Evolutionary conservation across 2,888 invertebrate genomes (phyloP).

Genomic region (Eugnorisma glareosa): DNA sequence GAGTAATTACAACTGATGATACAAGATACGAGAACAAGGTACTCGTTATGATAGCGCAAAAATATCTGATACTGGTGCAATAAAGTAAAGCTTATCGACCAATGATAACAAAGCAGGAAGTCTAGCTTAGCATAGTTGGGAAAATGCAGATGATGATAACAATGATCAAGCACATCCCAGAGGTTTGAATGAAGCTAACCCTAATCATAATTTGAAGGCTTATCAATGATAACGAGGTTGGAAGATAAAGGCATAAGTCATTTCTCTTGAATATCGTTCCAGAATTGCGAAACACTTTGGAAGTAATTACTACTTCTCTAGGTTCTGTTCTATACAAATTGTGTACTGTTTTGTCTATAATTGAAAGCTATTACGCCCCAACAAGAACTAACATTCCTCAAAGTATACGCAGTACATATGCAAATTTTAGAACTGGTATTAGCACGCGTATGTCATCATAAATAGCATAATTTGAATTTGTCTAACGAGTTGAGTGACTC

Average conservation of each 20-base stretch:
- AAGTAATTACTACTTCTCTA: background rate
- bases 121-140: background rate
- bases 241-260: background rate
- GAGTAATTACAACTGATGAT: slow-evolving; percentile 30
- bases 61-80: background rate
- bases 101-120: background rate
- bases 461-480: slow-evolving; percentile 33
- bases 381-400: slow-evolving; percentile 1
- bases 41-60: slow-evolving; percentile 32
- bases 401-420: background rate
- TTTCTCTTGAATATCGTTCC: background rate
- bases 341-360: background rate
- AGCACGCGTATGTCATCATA: slow-evolving; percentile 20
- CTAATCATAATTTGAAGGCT: background rate
- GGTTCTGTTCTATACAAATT: background rate
- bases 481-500: slow-evolving; percentile 33
- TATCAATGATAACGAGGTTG: background rate
- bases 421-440: slow-evolving; percentile 38
- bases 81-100: slow-evolving; percentile 25
- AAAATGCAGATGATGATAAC: slow-evolving; percentile 1
- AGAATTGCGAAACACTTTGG: background rate
- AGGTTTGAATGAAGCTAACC: background rate
- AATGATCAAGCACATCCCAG: background rate
- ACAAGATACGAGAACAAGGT: slow-evolving; percentile 7
- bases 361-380: background rate